These are phyloP conservation scores for Grammomys dolichurus DNA, from an alignment of 2,113 vertebrate species.

Conservation along the genomic window DNA sequence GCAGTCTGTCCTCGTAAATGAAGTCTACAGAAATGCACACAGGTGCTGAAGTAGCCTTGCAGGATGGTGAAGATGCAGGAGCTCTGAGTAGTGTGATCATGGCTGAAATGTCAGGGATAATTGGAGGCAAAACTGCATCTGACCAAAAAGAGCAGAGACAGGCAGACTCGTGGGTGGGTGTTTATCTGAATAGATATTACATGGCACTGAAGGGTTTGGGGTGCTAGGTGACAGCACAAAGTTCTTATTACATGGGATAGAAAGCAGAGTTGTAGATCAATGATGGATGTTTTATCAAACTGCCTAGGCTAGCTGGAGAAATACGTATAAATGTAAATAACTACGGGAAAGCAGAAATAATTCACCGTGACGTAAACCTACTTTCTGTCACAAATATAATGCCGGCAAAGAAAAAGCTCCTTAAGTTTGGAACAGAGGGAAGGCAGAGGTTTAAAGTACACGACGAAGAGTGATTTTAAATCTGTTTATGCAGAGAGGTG, in stretches of 20 bases:
- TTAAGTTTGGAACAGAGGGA: constrained; percentile 24
- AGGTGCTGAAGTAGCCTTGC: background rate
- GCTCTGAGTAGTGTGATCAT: background rate
- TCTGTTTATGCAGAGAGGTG: constrained; percentile 21
- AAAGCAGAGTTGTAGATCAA: constrained; percentile 1
- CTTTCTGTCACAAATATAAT: constrained; percentile 43
- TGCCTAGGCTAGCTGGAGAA: background rate
- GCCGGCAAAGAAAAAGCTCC: constrained; percentile 37
- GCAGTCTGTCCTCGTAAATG: rapidly evolving
- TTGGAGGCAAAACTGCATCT: background rate
- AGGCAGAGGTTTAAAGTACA: background rate
- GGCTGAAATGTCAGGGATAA: background rate
- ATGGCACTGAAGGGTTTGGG: rapidly evolving
- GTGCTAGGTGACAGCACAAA: background rate
- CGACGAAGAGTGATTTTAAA: constrained; percentile 51
- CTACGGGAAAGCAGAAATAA: background rate
- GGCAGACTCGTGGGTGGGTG: background rate
- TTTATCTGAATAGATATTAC: background rate
- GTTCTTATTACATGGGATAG: background rate
- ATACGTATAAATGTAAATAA: constrained; percentile 8
- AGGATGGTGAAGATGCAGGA: rapidly evolving
- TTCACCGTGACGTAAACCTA: constrained; percentile 45
- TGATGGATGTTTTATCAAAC: background rate
- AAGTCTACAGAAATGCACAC: rapidly evolving
- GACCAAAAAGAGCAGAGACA: background rate